A percentile compares a stretch with the other conserved stretches of the same genome.
Evolutionary conservation across 2,888 invertebrate genomes (phyloP).

Genomic region (Neoitamus cyanurus): DNA sequence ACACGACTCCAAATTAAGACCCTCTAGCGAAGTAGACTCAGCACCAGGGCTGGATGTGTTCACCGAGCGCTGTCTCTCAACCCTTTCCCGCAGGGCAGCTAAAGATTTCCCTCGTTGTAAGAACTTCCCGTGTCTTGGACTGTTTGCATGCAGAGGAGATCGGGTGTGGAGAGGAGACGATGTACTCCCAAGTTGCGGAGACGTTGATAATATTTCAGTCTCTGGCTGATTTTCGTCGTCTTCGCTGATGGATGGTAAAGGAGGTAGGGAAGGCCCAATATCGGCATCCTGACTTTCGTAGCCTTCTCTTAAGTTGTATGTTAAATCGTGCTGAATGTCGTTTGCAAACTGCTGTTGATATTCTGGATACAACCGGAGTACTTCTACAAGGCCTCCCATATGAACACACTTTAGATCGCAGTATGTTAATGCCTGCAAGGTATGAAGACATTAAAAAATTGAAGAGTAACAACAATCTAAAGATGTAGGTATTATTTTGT

Average conservation of each 20-base stretch:
- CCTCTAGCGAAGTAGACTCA: constrained; percentile 72
- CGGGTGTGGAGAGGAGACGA: constrained; percentile 73
- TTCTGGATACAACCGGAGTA: constrained; percentile 90
- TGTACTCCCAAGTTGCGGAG: constrained; percentile 65
- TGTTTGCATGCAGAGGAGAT: constrained; percentile 70
- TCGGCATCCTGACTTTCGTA: constrained; percentile 81
- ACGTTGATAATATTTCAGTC: constrained; percentile 62
- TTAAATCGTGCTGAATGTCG: constrained; percentile 94
- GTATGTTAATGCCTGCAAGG: constrained; percentile 84
- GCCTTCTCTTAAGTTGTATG: constrained; percentile 93
- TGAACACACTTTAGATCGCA: constrained; percentile 95
- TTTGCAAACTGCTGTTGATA: constrained; percentile 94
- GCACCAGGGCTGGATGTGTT: constrained; percentile 69
- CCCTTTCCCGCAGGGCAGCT: constrained; percentile 72
- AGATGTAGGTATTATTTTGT: not conserved
- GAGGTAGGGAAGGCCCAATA: constrained; percentile 70
- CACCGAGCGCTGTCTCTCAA: constrained; percentile 76
- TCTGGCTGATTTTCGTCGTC: constrained; percentile 92
- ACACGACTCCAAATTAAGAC: constrained; percentile 69
- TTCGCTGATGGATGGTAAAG: constrained; percentile 93
- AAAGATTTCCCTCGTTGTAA: constrained; percentile 67
- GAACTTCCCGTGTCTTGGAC: constrained; percentile 70
- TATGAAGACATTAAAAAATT: not conserved
- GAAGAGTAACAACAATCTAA: not conserved
- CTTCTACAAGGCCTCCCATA: constrained; percentile 90